Conservation (phyloP, 2,888 invertebrate species). For the Stenolophus ochropezus region DNA sequence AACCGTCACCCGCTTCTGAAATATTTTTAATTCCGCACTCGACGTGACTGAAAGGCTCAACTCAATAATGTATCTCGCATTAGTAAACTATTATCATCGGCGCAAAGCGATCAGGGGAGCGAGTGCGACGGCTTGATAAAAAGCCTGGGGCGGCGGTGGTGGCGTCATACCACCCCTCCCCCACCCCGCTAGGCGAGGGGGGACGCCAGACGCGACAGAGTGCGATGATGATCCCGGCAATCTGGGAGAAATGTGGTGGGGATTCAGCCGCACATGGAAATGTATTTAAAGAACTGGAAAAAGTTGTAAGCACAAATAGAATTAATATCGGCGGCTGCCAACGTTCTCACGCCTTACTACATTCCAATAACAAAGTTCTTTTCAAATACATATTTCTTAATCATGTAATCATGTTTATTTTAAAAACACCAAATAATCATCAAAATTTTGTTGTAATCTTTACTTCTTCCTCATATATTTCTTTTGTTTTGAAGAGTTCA, state of each 20-base stretch:
- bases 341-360: not conserved
- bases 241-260: constrained; percentile 64
- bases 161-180: constrained; percentile 4
- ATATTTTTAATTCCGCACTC: constrained; percentile 50
- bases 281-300: constrained; percentile 42
- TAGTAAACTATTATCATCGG: constrained; percentile 59
- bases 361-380: too few species aligned
- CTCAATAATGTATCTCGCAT: constrained; percentile 59
- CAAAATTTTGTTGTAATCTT: too few species aligned
- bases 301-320: constrained; percentile 18
- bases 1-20: not conserved
- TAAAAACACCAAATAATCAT: too few species aligned
- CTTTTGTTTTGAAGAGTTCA: too few species aligned
- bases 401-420: too few species aligned
- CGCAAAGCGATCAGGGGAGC: constrained; percentile 47
- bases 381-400: too few species aligned
- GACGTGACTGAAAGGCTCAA: constrained; percentile 53
- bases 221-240: constrained; percentile 66
- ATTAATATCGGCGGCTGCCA: not conserved
- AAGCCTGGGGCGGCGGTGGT: constrained; percentile 53
- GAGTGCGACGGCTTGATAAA: constrained; percentile 50
- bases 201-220: constrained; percentile 9
- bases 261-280: constrained; percentile 18
- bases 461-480: too few species aligned
- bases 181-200: not conserved